Conservation (phyloP, 2,113 vertebrate genomes). For the Amphiprion percula region DNA sequence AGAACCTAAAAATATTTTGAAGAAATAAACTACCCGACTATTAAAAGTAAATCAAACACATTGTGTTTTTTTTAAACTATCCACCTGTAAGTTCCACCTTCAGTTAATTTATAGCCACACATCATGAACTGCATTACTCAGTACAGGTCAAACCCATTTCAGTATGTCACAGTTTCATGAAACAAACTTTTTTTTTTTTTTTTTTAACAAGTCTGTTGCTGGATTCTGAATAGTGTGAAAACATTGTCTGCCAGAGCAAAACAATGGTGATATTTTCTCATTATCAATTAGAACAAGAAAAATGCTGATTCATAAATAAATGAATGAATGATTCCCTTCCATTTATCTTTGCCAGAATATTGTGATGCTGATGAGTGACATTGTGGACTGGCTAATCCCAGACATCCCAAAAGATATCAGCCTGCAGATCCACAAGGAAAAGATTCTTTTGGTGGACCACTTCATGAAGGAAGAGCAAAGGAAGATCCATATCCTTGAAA, state of each 20-base stretch:
- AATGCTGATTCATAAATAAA: not conserved
- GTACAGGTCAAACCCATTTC: no score
- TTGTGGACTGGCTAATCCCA: constrained; percentile 99
- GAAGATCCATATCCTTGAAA: constrained; percentile 88
- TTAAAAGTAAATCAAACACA: no score
- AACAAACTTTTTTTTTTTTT: no score
- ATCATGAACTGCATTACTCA: no score
- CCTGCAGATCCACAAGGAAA: constrained; percentile 96
- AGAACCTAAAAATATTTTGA: no score
- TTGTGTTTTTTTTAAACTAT: no score
- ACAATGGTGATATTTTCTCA: not conserved
- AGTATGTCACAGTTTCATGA: not conserved
- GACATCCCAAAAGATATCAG: constrained; percentile 99
- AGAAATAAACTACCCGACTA: no score
- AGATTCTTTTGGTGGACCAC: constrained; percentile 95
- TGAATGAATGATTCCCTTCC: not conserved
- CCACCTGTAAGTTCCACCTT: no score
- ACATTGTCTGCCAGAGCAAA: no score
- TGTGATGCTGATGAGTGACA: constrained; percentile 99
- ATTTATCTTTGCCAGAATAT: constrained; percentile 86
- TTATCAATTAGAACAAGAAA: not conserved
- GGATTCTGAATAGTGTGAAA: no score
- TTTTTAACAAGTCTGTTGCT: no score
- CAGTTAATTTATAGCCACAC: no score
- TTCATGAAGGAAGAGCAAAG: constrained; percentile 97